phyloP scores from a whole-genome alignment of 1,140 invertebrate genomes.

The Ceratina australensis region DNA sequence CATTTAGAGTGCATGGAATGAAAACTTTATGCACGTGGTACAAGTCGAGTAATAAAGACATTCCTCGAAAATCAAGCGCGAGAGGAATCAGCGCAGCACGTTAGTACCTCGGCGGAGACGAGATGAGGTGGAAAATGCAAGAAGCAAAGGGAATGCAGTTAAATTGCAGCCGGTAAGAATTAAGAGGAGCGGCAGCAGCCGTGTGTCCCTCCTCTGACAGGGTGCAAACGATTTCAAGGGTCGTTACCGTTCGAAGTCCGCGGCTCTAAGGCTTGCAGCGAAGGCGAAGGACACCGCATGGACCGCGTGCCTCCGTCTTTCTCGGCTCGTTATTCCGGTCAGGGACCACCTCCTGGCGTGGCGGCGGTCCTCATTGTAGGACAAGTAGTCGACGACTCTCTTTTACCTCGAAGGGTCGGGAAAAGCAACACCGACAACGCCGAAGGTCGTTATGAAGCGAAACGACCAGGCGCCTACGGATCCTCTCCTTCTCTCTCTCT shows the following conservation, averaged over 20 bases:
- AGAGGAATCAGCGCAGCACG: no score
- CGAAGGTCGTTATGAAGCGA: constrained; percentile 65
- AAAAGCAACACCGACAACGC: constrained; percentile 52
- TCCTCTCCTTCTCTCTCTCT: neutral
- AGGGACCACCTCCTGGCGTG: constrained; percentile 65
- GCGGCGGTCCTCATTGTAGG: constrained; percentile 67
- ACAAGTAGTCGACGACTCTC: constrained; percentile 62
- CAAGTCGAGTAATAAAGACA: no score
- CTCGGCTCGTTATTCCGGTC: constrained; percentile 64
- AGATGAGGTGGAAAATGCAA: no score
- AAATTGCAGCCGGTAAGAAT: neutral
- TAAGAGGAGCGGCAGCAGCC: neutral
- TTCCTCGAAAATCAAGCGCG: no score
- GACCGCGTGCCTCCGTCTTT: constrained; percentile 43
- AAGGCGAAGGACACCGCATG: constrained; percentile 22
- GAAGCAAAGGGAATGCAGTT: neutral
- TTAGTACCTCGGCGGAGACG: no score
- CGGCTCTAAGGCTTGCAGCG: neutral
- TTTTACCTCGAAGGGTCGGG: constrained; percentile 36
- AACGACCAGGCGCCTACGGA: constrained; percentile 58
- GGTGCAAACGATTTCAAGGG: constrained; percentile 34
- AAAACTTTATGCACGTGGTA: no score
- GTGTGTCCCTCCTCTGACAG: neutral
- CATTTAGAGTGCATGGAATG: no score
- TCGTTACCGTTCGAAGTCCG: constrained; percentile 37